phyloP scores from a whole-genome alignment of 2,797 vertebrate species.

The Sciaenops ocellatus region DNA sequence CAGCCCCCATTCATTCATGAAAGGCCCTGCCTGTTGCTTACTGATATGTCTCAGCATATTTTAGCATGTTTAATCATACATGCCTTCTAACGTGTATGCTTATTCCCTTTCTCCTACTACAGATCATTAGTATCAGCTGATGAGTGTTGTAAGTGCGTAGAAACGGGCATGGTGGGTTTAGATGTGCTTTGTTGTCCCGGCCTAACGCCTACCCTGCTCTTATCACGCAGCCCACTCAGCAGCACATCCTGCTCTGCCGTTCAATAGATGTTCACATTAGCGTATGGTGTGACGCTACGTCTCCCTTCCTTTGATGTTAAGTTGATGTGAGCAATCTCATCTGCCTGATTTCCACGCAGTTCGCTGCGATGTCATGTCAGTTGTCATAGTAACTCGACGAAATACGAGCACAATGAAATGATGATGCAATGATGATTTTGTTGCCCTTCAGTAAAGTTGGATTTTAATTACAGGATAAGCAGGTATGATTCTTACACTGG shows the following conservation, averaged over 20 bases:
- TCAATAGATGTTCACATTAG: constrained; percentile 54
- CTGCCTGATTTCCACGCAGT: constrained; percentile 33
- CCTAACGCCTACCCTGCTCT: constrained; percentile 69
- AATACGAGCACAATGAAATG: constrained; percentile 1
- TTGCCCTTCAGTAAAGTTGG: not conserved
- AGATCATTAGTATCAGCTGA: constrained; percentile 59
- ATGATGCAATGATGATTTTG: not conserved
- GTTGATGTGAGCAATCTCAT: constrained; percentile 22
- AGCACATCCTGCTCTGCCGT: constrained; percentile 64
- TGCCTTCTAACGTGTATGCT: constrained; percentile 15
- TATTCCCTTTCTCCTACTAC: constrained; percentile 34
- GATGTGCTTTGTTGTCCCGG: constrained; percentile 51
- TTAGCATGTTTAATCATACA: constrained; percentile 8
- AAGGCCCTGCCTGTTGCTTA: not conserved
- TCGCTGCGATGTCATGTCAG: constrained; percentile 4
- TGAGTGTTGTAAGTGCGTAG: constrained; percentile 44
- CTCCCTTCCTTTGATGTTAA: constrained; percentile 34
- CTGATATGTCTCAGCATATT: not conserved
- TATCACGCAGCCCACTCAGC: constrained; percentile 70
- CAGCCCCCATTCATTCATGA: not conserved
- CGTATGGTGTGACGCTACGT: constrained; percentile 20
- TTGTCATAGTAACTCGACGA: constrained; percentile 53
- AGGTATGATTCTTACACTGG: not conserved
- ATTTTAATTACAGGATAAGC: constrained; percentile 21
- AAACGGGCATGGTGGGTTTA: constrained; percentile 46